These are phyloP conservation scores for Sarcophaga caerulescens DNA, from an alignment of 2,888 invertebrate species.

Conservation along the genomic window DNA sequence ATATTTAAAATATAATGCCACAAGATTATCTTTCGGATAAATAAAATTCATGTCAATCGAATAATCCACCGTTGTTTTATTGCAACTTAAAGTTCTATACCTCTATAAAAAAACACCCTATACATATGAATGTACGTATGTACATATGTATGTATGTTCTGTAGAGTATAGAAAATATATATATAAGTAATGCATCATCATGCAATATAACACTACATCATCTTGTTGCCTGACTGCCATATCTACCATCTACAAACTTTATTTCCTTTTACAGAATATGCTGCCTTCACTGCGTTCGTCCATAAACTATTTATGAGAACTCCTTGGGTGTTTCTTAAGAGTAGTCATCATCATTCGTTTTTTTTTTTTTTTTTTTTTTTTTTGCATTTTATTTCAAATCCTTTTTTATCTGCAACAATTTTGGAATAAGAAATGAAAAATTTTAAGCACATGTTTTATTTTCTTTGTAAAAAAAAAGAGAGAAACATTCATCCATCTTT, in stretches of 20 bases:
- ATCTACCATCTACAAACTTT: neutral
- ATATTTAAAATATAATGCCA: too few species aligned
- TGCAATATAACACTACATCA: neutral
- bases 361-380: too few species aligned
- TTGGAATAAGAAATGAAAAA: neutral
- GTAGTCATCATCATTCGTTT: too few species aligned
- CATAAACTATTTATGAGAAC: slow-evolving; percentile 28
- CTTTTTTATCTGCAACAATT: slow-evolving; percentile 12
- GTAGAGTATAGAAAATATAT: slow-evolving; percentile 9
- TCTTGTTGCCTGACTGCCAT: neutral
- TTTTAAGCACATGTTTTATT: neutral
- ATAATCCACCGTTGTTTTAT: too few species aligned
- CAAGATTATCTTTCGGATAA: too few species aligned
- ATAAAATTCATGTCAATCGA: too few species aligned
- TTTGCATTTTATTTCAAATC: too few species aligned
- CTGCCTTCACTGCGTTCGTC: neutral
- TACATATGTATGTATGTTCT: too few species aligned
- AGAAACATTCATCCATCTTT: neutral
- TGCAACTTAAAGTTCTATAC: too few species aligned
- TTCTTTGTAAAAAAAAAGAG: neutral
- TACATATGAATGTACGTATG: too few species aligned
- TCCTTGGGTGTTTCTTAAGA: slow-evolving; percentile 31
- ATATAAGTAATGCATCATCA: slow-evolving; percentile 31
- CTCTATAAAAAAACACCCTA: too few species aligned
- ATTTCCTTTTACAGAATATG: neutral